Percentiles rank a stretch among this genome's conserved stretches.
Conservation (phyloP, 2,113 vertebrate genomes). For the Regulus satrapa region DNA sequence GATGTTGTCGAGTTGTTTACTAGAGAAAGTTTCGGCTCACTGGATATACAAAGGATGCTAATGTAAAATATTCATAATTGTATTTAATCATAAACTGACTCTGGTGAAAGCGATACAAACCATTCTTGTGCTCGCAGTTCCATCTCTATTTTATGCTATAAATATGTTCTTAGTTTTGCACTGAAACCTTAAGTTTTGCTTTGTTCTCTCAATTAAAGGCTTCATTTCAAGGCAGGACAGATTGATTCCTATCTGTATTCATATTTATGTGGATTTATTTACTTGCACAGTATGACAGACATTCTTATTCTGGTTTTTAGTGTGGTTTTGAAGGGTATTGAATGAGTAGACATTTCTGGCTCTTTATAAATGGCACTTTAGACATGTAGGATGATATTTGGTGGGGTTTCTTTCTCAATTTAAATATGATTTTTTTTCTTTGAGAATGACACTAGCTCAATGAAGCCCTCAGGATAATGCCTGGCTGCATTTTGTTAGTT, state of each 20-base stretch:
- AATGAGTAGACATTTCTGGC: neutral
- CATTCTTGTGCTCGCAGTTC: neutral
- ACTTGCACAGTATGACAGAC: neutral
- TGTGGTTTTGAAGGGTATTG: conserved; percentile 28
- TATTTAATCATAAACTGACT: neutral
- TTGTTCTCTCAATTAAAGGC: neutral
- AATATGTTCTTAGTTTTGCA: neutral
- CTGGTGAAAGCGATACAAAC: neutral
- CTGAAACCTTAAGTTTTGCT: neutral
- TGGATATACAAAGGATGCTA: neutral
- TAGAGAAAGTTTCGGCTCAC: neutral
- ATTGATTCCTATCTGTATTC: conserved; percentile 11
- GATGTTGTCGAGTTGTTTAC: neutral
- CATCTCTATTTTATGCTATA: neutral
- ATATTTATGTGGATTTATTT: conserved; percentile 18
- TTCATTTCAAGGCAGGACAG: conserved; percentile 29
- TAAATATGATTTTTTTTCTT: neutral
- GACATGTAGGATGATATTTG: neutral
- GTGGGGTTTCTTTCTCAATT: neutral
- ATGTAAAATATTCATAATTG: neutral
- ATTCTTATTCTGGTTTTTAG: neutral
- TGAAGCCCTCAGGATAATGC: neutral
- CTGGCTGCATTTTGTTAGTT: neutral
- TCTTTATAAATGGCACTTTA: conserved; percentile 32
- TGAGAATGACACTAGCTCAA: neutral